A percentile compares a stretch with the other conserved stretches of the same genome.
Evolutionary conservation across 1,140 invertebrate species (phyloP).

Genomic region (Elysia chlorotica): DNA sequence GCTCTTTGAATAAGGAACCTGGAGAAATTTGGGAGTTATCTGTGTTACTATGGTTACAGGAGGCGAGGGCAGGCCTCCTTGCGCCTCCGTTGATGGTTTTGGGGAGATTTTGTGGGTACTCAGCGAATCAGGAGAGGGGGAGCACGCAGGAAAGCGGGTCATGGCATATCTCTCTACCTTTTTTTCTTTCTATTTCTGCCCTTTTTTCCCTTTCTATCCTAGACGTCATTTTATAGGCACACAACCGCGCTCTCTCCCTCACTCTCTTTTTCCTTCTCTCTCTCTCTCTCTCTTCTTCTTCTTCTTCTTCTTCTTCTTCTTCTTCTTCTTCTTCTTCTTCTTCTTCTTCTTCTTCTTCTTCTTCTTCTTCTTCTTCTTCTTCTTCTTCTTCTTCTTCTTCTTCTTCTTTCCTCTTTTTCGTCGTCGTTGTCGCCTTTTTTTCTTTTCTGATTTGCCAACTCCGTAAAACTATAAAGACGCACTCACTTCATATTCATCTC

Average conservation of each 20-base stretch:
- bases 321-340: not conserved
- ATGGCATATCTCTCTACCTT: too few species aligned
- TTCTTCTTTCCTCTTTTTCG: too few species aligned
- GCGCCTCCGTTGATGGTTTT: not conserved
- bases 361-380: not conserved
- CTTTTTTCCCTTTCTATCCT: too few species aligned
- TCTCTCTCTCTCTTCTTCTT: not conserved
- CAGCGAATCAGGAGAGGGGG: too few species aligned
- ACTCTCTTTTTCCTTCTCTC: not conserved
- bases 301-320: not conserved
- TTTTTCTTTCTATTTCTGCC: too few species aligned
- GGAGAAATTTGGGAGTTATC: not conserved
- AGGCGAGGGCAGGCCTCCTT: not conserved
- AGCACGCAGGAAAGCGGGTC: too few species aligned
- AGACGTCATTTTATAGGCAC: too few species aligned
- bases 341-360: not conserved
- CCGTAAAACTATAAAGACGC: too few species aligned
- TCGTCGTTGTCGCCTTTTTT: too few species aligned
- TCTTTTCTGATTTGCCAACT: too few species aligned
- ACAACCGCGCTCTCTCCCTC: too few species aligned
- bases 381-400: not conserved
- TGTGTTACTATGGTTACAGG: not conserved
- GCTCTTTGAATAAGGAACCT: not conserved
- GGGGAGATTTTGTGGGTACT: not conserved
- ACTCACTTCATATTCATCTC: too few species aligned